Percentiles rank a stretch among this genome's conserved stretches.
Conservation (phyloP, 30 jellyfish, hydroid and myxozoan species). For the Cassiopea xamachana region DNA sequence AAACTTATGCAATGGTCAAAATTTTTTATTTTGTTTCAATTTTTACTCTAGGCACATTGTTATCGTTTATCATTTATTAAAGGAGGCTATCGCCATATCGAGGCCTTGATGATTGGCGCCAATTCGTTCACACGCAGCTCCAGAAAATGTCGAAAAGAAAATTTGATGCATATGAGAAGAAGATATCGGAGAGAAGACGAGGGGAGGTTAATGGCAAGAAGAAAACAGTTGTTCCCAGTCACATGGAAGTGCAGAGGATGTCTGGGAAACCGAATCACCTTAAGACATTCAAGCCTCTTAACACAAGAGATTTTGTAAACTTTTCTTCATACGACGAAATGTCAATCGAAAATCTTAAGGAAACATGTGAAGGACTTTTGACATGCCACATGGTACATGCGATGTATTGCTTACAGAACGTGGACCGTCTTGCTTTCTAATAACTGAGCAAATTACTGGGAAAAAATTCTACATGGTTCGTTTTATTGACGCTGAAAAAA, state of each 20-base stretch:
- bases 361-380: slow-evolving; percentile 44
- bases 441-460: slow-evolving; percentile 42
- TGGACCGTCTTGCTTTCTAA: slow-evolving; percentile 55
- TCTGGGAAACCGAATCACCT: neutral
- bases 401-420: slow-evolving; percentile 51
- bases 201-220: neutral
- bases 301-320: slow-evolving; percentile 58
- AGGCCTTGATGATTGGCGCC: too few species aligned
- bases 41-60: too few species aligned
- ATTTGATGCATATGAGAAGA: too few species aligned
- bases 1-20: too few species aligned
- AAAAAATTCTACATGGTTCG: slow-evolving; percentile 23
- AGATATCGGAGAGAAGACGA: too few species aligned
- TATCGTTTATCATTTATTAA: too few species aligned
- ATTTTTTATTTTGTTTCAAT: too few species aligned
- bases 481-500: neutral
- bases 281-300: slow-evolving; percentile 40
- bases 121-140: too few species aligned
- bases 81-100: too few species aligned
- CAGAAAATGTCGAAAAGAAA: too few species aligned
- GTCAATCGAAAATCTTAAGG: slow-evolving; percentile 36
- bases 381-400: slow-evolving; percentile 54
- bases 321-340: slow-evolving; percentile 17
- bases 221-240: neutral
- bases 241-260: neutral